These are phyloP conservation scores for Imbricaverruca yamaguchii DNA, from an alignment of 2,888 invertebrate genomes.

Conservation along the genomic window DNA sequence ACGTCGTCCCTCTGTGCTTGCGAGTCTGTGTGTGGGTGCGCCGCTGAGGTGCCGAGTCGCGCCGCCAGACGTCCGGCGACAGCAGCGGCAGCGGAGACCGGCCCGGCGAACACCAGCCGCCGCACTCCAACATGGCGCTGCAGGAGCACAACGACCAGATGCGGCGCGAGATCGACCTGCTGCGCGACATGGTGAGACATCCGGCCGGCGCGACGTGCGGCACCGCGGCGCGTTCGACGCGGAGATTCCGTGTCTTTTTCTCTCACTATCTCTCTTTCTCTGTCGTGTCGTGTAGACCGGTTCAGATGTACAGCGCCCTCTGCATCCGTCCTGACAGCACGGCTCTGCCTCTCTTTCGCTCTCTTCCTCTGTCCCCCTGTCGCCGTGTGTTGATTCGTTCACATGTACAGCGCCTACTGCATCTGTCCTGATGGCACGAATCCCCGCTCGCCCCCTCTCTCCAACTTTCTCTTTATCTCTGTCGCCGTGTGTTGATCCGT, in stretches of 20 bases:
- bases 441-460: too few species aligned
- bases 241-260: not conserved
- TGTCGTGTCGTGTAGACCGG: not conserved
- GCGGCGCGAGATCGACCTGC: constrained; percentile 4
- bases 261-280: not conserved
- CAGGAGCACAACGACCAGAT: constrained; percentile 4
- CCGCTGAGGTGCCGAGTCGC: not conserved
- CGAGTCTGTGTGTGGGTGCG: not conserved
- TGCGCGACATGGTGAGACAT: not conserved
- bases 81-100: not conserved
- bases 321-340: too few species aligned
- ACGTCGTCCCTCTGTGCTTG: too few species aligned
- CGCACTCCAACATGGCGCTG: not conserved
- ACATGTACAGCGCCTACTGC: too few species aligned
- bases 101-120: not conserved
- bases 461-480: too few species aligned
- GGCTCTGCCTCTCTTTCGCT: too few species aligned
- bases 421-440: too few species aligned
- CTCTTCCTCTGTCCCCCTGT: too few species aligned
- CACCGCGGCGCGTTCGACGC: not conserved
- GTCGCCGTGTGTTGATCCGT: too few species aligned
- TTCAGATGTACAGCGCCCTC: too few species aligned
- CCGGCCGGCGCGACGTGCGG: not conserved
- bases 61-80: not conserved
- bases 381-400: too few species aligned